A percentile compares a stretch with the other conserved stretches of the same genome.
These are phyloP conservation scores for Crotalus adamanteus DNA, from an alignment of 2,797 vertebrate species.

Conservation along the genomic window DNA sequence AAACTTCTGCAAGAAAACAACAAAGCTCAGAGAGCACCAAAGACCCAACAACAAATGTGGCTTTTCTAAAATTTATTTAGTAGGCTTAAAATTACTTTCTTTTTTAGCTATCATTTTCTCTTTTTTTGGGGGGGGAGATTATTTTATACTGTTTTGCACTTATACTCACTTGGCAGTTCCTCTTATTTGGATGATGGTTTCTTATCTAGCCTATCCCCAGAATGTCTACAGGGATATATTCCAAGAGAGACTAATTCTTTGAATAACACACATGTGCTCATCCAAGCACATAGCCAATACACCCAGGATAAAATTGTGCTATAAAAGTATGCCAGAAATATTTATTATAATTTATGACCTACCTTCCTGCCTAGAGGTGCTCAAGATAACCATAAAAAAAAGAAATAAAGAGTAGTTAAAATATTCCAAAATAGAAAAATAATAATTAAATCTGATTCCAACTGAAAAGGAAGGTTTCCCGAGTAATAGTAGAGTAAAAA, in stretches of 20 bases:
- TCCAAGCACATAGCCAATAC: not conserved
- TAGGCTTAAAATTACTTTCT: not conserved
- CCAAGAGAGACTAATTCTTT: too few species aligned
- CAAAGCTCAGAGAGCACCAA: not conserved
- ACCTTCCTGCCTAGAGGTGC: not conserved
- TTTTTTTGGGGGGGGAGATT: too few species aligned
- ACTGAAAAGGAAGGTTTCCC: not conserved
- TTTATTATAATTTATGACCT: not conserved
- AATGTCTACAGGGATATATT: not conserved
- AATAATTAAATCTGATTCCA: not conserved
- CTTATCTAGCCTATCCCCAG: too few species aligned
- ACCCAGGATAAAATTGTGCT: not conserved
- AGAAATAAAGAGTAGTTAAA: not conserved
- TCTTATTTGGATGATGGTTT: not conserved
- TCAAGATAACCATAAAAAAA: not conserved
- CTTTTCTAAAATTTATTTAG: not conserved
- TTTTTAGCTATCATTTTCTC: not conserved
- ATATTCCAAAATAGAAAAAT: not conserved
- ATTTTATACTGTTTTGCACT: not conserved
- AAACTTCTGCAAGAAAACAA: too few species aligned
- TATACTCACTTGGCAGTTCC: not conserved
- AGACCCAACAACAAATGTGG: not conserved
- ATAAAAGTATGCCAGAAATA: not conserved
- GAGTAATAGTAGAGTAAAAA: not conserved
- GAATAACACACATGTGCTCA: not conserved